Evolutionary conservation across 1,140 invertebrate genomes (phyloP), one percentile per base, ranked within the genome.

Genomic region (Caligus rogercresseyi): DNA sequence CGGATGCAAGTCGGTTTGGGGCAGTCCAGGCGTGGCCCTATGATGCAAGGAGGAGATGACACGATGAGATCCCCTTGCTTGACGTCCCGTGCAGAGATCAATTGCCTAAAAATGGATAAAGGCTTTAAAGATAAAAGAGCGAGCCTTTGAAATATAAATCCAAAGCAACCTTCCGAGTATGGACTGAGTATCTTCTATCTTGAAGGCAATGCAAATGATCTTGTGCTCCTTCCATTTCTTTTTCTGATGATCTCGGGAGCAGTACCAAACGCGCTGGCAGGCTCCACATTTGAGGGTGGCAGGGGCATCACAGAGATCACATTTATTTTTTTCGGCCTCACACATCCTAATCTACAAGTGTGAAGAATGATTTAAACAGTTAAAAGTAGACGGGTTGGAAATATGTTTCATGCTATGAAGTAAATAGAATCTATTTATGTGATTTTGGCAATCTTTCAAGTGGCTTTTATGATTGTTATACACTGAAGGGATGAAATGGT

Each of bases 141-240:
- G n/a, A n/a, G 31, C n/a, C 31, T n/a, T 11, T 43, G 31, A 43
- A 43, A 43, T 11, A 43, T 43, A 7, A 43, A 43, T 11, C n/a
- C n/a, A 43, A 43, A 43, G 7, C 18, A 16, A 25, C 25, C 15
- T 15, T 25, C 19, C 16, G 24, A 24, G 21, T 19, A 14, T 16
- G 18, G 54, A 52, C 16, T 56, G 15, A 25, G 25, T 21, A 18
- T 53, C 16, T 60, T 66, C 52, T 7, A 25, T 62, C 18, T 67
- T 65, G 69, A 73, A 77, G 70, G 72, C 74, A 1, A 58, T 66
- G 72, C 54, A 74, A 65, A 63, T 71, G 73, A 61, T 77, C 76
- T 73, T 75, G 53, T 75, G 74, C 3, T 52, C 60, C 54, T 71
- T 73, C 72, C 73, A 75, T 66, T 75, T 69, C 13, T 66, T 18